Evolutionary conservation across 2,888 invertebrate genomes (phyloP).

Genomic region (Griposia aprilina): DNA sequence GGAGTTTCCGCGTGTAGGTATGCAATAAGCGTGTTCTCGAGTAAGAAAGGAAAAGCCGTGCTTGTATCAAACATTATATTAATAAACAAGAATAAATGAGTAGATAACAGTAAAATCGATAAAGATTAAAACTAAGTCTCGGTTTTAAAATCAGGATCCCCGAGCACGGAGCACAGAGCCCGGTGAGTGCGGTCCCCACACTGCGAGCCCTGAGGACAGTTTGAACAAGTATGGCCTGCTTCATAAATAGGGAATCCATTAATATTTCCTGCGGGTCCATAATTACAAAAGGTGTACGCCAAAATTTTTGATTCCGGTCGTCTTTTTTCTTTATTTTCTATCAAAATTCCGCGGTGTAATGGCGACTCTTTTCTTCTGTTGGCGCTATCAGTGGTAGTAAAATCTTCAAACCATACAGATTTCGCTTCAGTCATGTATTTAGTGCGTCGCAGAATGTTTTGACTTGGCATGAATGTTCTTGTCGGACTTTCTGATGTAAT

Average conservation of each 20-base stretch:
- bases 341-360: conserved; percentile 78
- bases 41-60: not conserved
- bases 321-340: conserved; percentile 61
- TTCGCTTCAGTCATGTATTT: conserved; percentile 76
- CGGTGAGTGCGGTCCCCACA: conserved; percentile 85
- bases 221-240: conserved; percentile 80
- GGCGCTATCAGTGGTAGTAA: conserved; percentile 66
- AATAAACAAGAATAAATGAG: not conserved
- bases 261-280: conserved; percentile 87
- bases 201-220: conserved; percentile 84
- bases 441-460: conserved; percentile 80
- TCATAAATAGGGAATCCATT: conserved; percentile 87
- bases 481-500: conserved; percentile 10
- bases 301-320: conserved; percentile 80
- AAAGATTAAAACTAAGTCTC: not conserved
- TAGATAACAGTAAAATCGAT: not conserved
- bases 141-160: conserved; percentile 79
- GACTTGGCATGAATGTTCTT: conserved; percentile 15
- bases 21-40: not conserved
- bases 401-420: conserved; percentile 75
- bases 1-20: too few species aligned
- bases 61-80: not conserved
- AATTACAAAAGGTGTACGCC: conserved; percentile 87
- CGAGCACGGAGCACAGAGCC: conserved; percentile 80
- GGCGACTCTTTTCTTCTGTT: conserved; percentile 74